Percentiles rank a stretch among this genome's conserved stretches.
Evolutionary conservation across 2,888 invertebrate genomes (phyloP).

Genomic region (Xanthia icteritia): DNA sequence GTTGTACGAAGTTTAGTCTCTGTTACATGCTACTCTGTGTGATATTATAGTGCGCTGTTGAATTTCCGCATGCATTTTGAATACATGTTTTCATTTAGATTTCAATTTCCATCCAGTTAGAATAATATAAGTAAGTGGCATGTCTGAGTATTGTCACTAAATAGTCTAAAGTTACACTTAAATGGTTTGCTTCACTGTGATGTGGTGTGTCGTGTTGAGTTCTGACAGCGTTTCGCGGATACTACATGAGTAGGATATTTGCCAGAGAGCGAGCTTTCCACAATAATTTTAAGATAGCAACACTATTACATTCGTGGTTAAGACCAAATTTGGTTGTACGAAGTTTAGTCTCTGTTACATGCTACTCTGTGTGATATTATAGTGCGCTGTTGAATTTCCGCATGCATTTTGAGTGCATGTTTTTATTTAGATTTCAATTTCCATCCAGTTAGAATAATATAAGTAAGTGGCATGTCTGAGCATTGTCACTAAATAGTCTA

Average conservation of each 20-base stretch:
- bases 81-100: conserved; percentile 6
- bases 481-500: conserved; percentile 39
- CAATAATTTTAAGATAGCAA: neutral
- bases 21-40: neutral
- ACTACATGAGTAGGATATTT: neutral
- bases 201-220: conserved; percentile 38
- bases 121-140: conserved; percentile 21
- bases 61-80: conserved; percentile 23
- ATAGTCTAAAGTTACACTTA: conserved; percentile 33
- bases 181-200: conserved; percentile 43
- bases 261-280: conserved; percentile 3
- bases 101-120: conserved; percentile 20
- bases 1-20: neutral
- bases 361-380: neutral
- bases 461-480: conserved; percentile 19
- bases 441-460: no score
- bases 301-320: neutral
- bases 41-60: neutral
- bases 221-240: conserved; percentile 11
- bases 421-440: conserved; percentile 21
- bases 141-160: conserved; percentile 35
- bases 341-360: neutral
- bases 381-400: neutral
- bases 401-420: conserved; percentile 17
- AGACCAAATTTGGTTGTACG: no score